Conservation (phyloP, 1,140 invertebrate genomes). For the Zaprionus ornatus region DNA sequence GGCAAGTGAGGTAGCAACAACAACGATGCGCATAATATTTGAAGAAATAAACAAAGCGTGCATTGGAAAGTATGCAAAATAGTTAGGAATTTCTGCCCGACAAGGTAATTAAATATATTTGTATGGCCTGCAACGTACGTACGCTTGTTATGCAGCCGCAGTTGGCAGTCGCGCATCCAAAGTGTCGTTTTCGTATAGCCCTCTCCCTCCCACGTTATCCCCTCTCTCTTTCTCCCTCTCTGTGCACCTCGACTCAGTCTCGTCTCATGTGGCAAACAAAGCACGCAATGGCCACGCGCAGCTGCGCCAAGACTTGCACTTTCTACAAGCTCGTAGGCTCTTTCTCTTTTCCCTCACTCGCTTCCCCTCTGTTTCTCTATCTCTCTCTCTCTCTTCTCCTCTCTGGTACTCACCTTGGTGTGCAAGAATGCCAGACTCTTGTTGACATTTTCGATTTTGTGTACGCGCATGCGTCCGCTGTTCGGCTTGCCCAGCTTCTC, state of each 20-base stretch:
- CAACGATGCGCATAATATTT: not conserved
- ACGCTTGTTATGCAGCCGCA: slow-evolving; percentile 25
- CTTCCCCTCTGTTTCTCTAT: not conserved
- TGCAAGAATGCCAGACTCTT: slow-evolving; percentile 98
- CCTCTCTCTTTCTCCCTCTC: not conserved
- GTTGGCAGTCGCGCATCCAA: slow-evolving; percentile 44
- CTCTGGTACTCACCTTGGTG: slow-evolving; percentile 91
- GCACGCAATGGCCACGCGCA: slow-evolving; percentile 78
- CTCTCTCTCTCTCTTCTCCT: not conserved
- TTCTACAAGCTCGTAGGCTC: slow-evolving; percentile 77
- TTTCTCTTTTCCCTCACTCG: slow-evolving; percentile 10
- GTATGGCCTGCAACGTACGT: slow-evolving; percentile 7
- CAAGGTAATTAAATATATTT: slow-evolving; percentile 73
- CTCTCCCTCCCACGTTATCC: slow-evolving; percentile 16
- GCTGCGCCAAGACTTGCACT: slow-evolving; percentile 78
- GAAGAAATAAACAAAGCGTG: slow-evolving; percentile 39
- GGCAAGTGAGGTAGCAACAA: slow-evolving; percentile 20
- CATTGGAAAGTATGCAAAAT: slow-evolving; percentile 81
- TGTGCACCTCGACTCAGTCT: not conserved
- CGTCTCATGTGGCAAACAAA: slow-evolving; percentile 73
- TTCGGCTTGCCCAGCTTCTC: slow-evolving; percentile 98
- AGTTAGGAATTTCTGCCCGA: slow-evolving; percentile 61
- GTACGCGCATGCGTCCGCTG: slow-evolving; percentile 97
- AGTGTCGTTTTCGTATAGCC: slow-evolving; percentile 39
- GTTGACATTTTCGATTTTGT: slow-evolving; percentile 99